phyloP scores from a whole-genome alignment of 2,888 invertebrate genomes.

The Siphlonurus alternatus region DNA sequence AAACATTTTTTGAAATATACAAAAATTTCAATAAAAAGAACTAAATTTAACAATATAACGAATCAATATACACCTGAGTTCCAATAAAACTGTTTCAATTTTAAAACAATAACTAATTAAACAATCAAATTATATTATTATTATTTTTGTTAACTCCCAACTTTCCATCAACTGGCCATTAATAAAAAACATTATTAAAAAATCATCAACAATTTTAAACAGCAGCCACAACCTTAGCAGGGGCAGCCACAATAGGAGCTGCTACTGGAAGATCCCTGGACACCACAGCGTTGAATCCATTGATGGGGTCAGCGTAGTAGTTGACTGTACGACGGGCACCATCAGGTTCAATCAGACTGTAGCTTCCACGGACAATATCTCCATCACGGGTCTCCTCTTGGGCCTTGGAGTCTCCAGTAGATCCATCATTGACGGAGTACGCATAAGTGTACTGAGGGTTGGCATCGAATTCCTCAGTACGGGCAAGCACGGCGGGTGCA shows the following conservation, averaged over 20 bases:
- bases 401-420: constrained; percentile 21
- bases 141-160: no score
- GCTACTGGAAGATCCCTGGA: constrained; percentile 18
- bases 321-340: constrained; percentile 22
- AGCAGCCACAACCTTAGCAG: constrained; percentile 10
- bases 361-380: constrained; percentile 22
- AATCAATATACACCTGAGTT: no score
- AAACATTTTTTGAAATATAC: no score
- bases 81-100: no score
- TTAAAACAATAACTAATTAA: no score
- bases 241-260: constrained; percentile 11
- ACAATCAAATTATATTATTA: no score
- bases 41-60: no score
- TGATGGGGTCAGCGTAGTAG: constrained; percentile 24
- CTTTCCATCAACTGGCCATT: no score
- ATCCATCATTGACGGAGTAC: constrained; percentile 15
- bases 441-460: constrained; percentile 16
- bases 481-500: constrained; percentile 12
- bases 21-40: no score
- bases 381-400: constrained; percentile 21
- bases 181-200: no score
- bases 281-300: constrained; percentile 23
- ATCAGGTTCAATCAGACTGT: constrained; percentile 22
- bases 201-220: constrained; percentile 11
- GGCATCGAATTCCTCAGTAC: constrained; percentile 14